These are phyloP conservation scores for Drosophila fulvimacula DNA, from an alignment of 2,888 invertebrate genomes.

Conservation along the genomic window DNA sequence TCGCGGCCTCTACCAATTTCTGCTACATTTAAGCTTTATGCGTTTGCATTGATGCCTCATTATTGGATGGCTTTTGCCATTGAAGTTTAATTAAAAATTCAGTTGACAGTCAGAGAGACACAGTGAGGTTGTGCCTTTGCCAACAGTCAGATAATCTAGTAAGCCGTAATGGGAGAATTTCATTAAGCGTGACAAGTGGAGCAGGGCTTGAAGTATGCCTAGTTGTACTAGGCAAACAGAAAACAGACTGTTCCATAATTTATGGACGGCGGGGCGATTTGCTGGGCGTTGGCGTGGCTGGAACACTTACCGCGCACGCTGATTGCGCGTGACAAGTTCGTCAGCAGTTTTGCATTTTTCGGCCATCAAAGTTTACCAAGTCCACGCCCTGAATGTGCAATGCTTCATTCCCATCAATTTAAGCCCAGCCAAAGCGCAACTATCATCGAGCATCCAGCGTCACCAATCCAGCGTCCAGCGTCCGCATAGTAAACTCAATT, in stretches of 20 bases:
- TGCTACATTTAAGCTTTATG: neutral
- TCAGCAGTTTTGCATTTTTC: constrained; percentile 69
- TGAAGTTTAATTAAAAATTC: constrained; percentile 26
- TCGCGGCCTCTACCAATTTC: neutral
- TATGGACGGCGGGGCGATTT: constrained; percentile 5
- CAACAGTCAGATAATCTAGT: constrained; percentile 58
- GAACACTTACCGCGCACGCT: constrained; percentile 60
- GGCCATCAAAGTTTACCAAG: constrained; percentile 29
- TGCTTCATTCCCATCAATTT: constrained; percentile 51
- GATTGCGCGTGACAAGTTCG: constrained; percentile 73
- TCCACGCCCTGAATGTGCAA: constrained; percentile 23
- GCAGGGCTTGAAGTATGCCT: constrained; percentile 38
- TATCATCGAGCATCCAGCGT: constrained; percentile 14
- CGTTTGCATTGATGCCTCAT: neutral
- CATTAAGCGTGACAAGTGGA: constrained; percentile 43
- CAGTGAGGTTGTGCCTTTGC: constrained; percentile 39
- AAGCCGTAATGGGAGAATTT: constrained; percentile 43
- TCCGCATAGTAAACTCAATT: constrained; percentile 67
- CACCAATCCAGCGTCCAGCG: constrained; percentile 22
- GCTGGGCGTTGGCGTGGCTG: constrained; percentile 36
- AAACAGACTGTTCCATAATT: constrained; percentile 40
- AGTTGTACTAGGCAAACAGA: constrained; percentile 1
- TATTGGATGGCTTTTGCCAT: neutral
- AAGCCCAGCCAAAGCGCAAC: constrained; percentile 23
- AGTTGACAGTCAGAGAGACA: constrained; percentile 1